Conservation (phyloP, 2,888 invertebrate genomes). For the Chrysolina oricalcia region DNA sequence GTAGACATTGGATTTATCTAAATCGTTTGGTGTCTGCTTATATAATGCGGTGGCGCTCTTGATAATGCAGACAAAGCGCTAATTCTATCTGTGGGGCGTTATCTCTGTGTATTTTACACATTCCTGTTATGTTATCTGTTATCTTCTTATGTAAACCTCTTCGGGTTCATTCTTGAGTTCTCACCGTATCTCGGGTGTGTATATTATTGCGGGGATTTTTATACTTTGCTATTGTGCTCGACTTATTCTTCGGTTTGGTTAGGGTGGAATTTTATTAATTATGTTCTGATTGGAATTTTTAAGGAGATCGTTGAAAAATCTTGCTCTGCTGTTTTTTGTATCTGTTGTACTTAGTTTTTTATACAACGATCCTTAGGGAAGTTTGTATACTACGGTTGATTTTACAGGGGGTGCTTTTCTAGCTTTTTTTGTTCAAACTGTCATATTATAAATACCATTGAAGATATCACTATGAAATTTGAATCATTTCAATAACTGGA, state of each 20-base stretch:
- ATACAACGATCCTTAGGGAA: no score
- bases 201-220: background rate
- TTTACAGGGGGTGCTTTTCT: no score
- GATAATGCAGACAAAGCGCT: conserved; percentile 55
- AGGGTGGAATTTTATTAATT: background rate
- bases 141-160: conserved; percentile 49
- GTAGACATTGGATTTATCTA: conserved; percentile 67
- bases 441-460: no score
- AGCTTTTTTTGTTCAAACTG: no score
- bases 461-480: no score
- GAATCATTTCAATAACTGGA: no score
- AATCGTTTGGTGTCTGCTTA: conserved; percentile 62
- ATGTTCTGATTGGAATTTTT: no score
- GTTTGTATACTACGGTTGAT: no score
- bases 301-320: no score
- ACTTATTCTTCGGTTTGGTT: background rate
- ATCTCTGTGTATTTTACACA: conserved; percentile 62
- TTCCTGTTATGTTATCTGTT: conserved; percentile 60
- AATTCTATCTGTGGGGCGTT: conserved; percentile 57
- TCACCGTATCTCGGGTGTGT: background rate
- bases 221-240: background rate
- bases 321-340: no score
- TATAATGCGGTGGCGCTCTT: conserved; percentile 48
- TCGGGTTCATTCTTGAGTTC: conserved; percentile 46
- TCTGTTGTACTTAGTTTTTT: no score